phyloP scores from a whole-genome alignment of 2,113 vertebrate species.

The Thermophis baileyi region DNA sequence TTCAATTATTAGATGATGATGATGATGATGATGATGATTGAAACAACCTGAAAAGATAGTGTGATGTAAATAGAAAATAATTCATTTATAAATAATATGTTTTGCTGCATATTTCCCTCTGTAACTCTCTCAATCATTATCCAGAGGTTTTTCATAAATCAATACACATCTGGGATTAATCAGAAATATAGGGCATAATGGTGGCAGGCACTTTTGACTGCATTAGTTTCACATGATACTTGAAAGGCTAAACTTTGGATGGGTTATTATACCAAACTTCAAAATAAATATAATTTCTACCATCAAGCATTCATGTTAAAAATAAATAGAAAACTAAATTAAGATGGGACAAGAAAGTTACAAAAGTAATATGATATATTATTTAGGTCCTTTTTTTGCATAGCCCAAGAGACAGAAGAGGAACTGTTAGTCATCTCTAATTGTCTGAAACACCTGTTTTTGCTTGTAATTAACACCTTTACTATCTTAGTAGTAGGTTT shows the following conservation, averaged over 20 bases:
- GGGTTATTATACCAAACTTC: not conserved
- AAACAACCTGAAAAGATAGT: not conserved
- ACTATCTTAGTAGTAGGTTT: not conserved
- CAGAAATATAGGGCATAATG: not conserved
- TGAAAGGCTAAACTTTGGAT: not conserved
- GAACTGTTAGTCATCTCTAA: not conserved
- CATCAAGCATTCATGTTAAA: not conserved
- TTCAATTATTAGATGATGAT: not conserved
- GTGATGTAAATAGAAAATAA: not conserved
- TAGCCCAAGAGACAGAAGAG: not conserved
- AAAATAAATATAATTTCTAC: not conserved
- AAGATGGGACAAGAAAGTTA: not conserved
- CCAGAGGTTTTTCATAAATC: not conserved
- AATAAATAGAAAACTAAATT: not conserved
- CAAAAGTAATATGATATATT: not conserved
- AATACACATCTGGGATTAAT: not conserved
- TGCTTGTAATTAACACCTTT: constrained; percentile 11
- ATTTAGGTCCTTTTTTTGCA: not conserved
- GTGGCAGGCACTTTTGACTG: not conserved
- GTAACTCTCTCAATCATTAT: not conserved
- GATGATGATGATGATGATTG: too few species aligned
- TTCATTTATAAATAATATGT: constrained; percentile 23
- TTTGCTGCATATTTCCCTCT: not conserved
- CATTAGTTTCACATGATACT: not conserved
- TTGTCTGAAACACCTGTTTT: constrained; percentile 3